These are phyloP conservation scores for Malurus melanocephalus DNA, from an alignment of 2,113 vertebrate genomes.

Conservation along the genomic window DNA sequence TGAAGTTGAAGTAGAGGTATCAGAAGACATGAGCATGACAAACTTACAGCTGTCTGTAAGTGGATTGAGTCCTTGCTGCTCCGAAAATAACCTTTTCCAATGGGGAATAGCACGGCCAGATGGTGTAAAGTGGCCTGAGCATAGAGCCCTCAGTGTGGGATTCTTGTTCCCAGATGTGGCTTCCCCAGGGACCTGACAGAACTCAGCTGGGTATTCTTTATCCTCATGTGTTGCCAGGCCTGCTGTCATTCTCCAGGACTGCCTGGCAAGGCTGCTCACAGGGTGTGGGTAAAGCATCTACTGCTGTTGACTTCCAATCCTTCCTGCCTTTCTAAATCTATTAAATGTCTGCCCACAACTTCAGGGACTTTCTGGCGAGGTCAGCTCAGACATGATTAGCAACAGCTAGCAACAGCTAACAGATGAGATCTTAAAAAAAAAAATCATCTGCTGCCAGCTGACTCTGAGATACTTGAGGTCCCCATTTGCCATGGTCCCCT, in stretches of 20 bases:
- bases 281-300: not conserved
- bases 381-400: not conserved
- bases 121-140: not conserved
- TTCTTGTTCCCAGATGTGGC: not conserved
- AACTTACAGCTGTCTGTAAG: not conserved
- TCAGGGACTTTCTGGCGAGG: not conserved
- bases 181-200: not conserved
- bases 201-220: not conserved
- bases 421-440: not conserved
- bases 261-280: not conserved
- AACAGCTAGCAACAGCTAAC: not conserved
- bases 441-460: not conserved
- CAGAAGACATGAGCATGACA: not conserved
- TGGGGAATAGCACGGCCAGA: fast-evolving
- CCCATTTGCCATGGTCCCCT: not conserved
- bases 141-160: not conserved
- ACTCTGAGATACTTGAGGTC: not conserved
- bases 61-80: not conserved
- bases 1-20: not conserved
- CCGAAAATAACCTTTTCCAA: not conserved
- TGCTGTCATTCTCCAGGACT: not conserved
- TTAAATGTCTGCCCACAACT: not conserved
- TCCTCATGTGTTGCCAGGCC: not conserved
- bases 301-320: not conserved
- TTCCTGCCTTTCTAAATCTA: not conserved